Base-by-base conservation (phyloP, 1,140 invertebrate genomes). In the Penaeus japonicus region DNA sequence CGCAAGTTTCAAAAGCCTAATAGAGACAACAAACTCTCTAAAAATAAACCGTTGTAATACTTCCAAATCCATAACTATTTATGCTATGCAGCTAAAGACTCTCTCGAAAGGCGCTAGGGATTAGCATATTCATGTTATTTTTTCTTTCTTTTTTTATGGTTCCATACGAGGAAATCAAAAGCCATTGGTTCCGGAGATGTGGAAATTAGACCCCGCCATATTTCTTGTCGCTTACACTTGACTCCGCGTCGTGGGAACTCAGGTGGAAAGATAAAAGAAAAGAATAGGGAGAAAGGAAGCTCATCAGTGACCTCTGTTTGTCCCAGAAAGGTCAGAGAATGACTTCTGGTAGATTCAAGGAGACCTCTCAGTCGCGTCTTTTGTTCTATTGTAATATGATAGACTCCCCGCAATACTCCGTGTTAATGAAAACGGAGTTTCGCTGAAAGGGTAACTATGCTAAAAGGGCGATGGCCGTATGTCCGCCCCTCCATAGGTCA, bases 261-360 rank as follows among this genome's bases (percentile, higher is more conserved):
- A 86, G 32, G 85, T 53, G 77, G 55, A 80, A 59, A 86, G 24
- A 79, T 27, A 62, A 80, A 27, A 65, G 85, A 62, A 65, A 86
- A 86, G 27, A 86, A 79, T 55, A 55, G 85, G 32, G 30, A 62
- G 77, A 86, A 80, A 59, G 47, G 85, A 54, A 86, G 85, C 77
- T 54, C 54, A 80, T 86, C 85, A 86, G 55, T 24, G 77, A 65
- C 77, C 85, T 53, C 55, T 86, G 85, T 86, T 78, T 79, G 85
- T 57, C 17, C 78, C 75, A 18, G 59, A 59, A 86, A 62, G 85
- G 85, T 65, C 27, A 47, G n/a, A 65, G 77, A 80, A 86, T 80
- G 77, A 80, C 85, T 62, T 47, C 18, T 65, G 32, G 57, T 62
- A n/a, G 75, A 22, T 59, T 7, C 24, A 39, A 55, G 39, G 30